Evolutionary conservation across 2,113 vertebrate species (phyloP).

Genomic region (Misgurnus anguillicaudatus): DNA sequence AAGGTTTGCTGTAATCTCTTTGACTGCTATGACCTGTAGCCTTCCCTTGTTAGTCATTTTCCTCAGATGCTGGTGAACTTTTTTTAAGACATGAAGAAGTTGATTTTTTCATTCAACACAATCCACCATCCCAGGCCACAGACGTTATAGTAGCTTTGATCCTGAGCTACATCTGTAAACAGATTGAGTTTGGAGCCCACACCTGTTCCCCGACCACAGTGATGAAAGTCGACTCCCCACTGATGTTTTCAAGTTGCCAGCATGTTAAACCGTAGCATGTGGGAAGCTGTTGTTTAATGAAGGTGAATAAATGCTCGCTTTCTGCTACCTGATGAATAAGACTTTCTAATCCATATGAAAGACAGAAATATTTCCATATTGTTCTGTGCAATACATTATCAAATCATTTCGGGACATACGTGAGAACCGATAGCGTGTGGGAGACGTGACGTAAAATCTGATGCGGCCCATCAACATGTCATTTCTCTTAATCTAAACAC

Average conservation of each 20-base stretch:
- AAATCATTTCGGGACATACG: no score
- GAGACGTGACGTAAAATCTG: no score
- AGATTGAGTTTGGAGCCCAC: conserved; percentile 42
- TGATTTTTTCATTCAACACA: background rate
- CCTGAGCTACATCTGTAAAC: conserved; percentile 37
- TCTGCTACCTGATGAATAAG: conserved; percentile 14
- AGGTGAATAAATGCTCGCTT: conserved; percentile 20
- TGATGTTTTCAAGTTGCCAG: conserved; percentile 39
- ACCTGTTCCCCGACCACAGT: conserved; percentile 44
- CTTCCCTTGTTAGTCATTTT: conserved; percentile 31
- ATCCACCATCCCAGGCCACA: conserved; percentile 14
- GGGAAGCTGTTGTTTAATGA: conserved; percentile 29
- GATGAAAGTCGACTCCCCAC: conserved; percentile 31
- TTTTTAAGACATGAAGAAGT: conserved; percentile 1
- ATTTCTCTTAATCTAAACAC: no score
- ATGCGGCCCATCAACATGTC: no score
- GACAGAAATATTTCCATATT: no score
- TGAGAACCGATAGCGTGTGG: no score
- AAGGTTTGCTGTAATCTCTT: background rate
- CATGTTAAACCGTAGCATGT: conserved; percentile 26
- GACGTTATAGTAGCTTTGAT: conserved; percentile 45
- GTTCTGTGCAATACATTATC: no score
- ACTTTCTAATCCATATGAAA: no score
- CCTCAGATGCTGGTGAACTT: conserved; percentile 30
- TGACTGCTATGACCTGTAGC: conserved; percentile 8